phyloP scores from a whole-genome alignment of 2,888 invertebrate species.

The Acronicta aceris region DNA sequence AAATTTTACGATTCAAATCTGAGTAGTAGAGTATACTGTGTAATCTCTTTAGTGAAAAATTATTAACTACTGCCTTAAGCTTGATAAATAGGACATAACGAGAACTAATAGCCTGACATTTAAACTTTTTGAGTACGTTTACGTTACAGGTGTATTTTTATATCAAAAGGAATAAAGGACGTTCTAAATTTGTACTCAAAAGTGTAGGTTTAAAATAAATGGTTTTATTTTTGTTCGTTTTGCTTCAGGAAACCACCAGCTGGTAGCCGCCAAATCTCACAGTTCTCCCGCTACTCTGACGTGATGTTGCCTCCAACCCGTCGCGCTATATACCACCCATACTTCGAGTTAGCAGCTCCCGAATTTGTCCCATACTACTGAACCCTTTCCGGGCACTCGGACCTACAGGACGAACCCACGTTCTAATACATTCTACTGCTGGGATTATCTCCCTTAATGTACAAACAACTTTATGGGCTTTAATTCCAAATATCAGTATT shows the following conservation, averaged over 20 bases:
- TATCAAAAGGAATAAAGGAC: conserved; percentile 17
- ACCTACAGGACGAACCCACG: conserved; percentile 63
- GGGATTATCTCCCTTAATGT: conserved; percentile 67
- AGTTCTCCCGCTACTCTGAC: conserved; percentile 87
- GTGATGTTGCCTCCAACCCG: conserved; percentile 81
- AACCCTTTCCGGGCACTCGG: conserved; percentile 59
- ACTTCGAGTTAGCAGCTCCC: conserved; percentile 76
- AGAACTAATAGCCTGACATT: conserved; percentile 18
- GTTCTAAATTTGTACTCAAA: conserved; percentile 9
- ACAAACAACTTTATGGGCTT: conserved; percentile 76
- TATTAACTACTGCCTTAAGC: too few relatives aligned
- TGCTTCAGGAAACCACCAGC: conserved; percentile 79
- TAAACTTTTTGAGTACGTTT: conserved; percentile 1
- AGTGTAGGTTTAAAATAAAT: not conserved
- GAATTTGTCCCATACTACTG: conserved; percentile 81
- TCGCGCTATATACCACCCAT: conserved; percentile 78
- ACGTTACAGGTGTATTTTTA: not conserved
- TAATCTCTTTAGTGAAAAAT: not conserved
- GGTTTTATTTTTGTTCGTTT: conserved; percentile 9
- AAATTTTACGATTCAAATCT: too few relatives aligned
- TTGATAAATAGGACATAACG: not conserved
- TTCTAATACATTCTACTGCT: conserved; percentile 58
- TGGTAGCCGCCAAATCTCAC: conserved; percentile 82
- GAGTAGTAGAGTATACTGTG: too few relatives aligned
- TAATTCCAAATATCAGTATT: conserved; percentile 72